Base-by-base conservation (phyloP, 2,113 vertebrate species). In the Danionella cerebrum region DNA sequence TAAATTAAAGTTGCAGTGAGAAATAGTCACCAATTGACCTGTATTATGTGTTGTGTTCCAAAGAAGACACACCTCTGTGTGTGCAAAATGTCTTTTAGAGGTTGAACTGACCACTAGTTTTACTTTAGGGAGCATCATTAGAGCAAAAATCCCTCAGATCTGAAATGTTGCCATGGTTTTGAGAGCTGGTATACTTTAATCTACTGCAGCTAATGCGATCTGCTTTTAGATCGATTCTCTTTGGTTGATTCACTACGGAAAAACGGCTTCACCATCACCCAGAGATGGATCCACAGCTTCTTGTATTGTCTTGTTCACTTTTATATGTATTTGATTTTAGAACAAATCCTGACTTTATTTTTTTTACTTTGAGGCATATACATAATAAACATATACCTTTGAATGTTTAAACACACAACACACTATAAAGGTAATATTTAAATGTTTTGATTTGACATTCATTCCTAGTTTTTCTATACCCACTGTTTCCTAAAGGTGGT, bases 221-320 rank as follows among this genome's bases (percentile, higher is more conserved):
- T 81, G 84, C 82, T 78, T 81, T 77, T 82, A 80, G 86, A 88
- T 91, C 89, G 85, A 88, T 89, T 86, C 70, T 70, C 66, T 84
- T 76, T 79, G 85, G 84, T 86, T 89, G 85, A 89, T 89, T 84
- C 79, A 84, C 90, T 88, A 84, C 82, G 74, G 79, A 88, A 84
- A 86, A 84, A 87, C 89, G 85, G 84, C 86, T 89, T 90, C 88
- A 76, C 84, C 85, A 83, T 91, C 85, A 88, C 25, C 5, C 82
- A 80, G 85, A 84, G 80, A 84, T 83, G 31, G 25, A 65, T 69
- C 57, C 31, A 2, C 39, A 29, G 57, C 39, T 52, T 65, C 27
- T 14, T 25, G 4, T 79, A 85, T 80, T 80, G 72, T 73, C 79
- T 14, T 80, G 81, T 77, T 81, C 83, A 84, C 85, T 85, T 79